phyloP scores from a whole-genome alignment of 2,113 vertebrate species.

The Emydocephalus ijimae region DNA sequence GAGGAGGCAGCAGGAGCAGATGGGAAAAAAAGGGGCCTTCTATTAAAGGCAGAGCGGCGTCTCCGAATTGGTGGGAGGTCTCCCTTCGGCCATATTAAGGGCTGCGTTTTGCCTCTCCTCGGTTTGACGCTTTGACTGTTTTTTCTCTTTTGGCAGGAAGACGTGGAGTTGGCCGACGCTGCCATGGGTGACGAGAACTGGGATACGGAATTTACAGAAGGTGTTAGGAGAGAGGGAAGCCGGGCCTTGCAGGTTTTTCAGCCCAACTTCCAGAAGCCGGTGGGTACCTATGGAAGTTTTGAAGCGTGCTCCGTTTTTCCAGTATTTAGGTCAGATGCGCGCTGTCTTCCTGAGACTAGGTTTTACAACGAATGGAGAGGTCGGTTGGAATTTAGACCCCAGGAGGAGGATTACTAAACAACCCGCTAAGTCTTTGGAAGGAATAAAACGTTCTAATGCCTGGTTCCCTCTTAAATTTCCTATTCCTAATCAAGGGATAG shows the following conservation, averaged over 20 bases:
- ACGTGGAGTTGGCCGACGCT: accelerated
- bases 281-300: not conserved
- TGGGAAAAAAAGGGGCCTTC: not conserved
- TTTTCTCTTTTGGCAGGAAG: not conserved
- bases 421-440: not conserved
- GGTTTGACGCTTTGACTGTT: not conserved
- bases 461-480: not conserved
- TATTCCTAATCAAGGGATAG: not conserved
- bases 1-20: not conserved
- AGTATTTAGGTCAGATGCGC: not conserved
- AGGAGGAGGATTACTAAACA: not conserved
- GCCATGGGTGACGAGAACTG: slow-evolving; percentile 63
- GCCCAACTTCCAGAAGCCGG: slow-evolving; percentile 50
- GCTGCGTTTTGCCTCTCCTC: not conserved
- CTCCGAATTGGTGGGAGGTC: accelerated
- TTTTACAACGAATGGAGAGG: not conserved
- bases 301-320: not conserved
- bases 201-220: slow-evolving; percentile 52
- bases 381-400: not conserved
- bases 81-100: not conserved
- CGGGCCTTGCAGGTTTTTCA: not conserved
- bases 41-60: not conserved
- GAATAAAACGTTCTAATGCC: not conserved
- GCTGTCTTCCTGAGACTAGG: not conserved
- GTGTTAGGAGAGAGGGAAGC: not conserved